A percentile compares a stretch with the other conserved stretches of the same genome.
Evolutionary conservation across 2,797 vertebrate species (phyloP).

Genomic region (Lagorchestes hirsutus): DNA sequence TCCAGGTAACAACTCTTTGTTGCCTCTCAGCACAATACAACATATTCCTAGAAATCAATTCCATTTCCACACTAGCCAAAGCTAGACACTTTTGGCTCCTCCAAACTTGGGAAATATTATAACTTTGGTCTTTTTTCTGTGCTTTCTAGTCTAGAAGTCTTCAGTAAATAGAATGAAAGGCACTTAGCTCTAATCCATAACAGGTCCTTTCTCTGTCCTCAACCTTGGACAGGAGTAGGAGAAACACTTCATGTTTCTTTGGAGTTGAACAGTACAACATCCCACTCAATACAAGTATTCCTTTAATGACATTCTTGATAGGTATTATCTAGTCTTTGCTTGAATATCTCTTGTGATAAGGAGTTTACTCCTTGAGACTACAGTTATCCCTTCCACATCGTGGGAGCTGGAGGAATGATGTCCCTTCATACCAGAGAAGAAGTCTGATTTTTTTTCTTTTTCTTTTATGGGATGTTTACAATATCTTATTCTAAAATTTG

Average conservation of each 20-base stretch:
- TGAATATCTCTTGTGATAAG: neutral
- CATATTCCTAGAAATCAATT: neutral
- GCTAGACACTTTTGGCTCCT: neutral
- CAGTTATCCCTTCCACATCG: neutral
- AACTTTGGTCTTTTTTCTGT: neutral
- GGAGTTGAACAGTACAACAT: neutral
- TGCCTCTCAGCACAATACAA: neutral
- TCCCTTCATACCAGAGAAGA: neutral
- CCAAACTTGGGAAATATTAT: neutral
- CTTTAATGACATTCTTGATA: neutral
- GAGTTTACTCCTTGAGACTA: neutral
- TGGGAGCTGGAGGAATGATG: neutral
- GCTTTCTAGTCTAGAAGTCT: neutral
- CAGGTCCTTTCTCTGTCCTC: neutral
- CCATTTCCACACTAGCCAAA: neutral
- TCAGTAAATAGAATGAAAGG: neutral
- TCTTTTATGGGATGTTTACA: neutral
- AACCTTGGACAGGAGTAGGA: neutral
- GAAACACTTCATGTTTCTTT: neutral
- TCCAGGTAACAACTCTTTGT: neutral
- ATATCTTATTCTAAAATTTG: neutral
- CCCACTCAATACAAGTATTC: neutral
- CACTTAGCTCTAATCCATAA: neutral
- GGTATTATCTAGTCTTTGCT: neutral
- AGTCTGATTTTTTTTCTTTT: neutral